These are phyloP conservation scores for Stigmatopora argus DNA, from an alignment of 2,113 vertebrate genomes.

Conservation along the genomic window DNA sequence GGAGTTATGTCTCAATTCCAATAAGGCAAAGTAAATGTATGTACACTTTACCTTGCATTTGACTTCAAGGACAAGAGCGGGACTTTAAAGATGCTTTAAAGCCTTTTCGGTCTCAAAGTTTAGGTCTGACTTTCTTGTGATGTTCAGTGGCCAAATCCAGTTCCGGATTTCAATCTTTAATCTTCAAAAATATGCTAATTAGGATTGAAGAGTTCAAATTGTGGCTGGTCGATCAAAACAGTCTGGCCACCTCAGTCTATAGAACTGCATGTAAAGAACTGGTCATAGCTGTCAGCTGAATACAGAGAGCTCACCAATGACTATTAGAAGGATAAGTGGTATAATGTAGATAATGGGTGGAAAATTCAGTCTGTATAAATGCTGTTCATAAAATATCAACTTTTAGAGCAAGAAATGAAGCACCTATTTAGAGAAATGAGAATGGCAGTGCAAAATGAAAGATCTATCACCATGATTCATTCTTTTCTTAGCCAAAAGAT, in stretches of 20 bases:
- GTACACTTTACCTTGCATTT: constrained; percentile 1
- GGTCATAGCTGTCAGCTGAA: neutral
- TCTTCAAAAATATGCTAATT: neutral
- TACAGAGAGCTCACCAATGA: neutral
- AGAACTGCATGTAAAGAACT: too few relatives aligned
- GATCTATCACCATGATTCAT: neutral
- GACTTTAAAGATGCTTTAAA: neutral
- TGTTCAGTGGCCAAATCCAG: neutral
- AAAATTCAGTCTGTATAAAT: neutral
- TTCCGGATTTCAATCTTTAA: neutral
- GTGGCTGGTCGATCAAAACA: neutral
- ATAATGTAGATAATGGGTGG: neutral
- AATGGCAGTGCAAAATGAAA: too few relatives aligned
- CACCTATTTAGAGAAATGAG: too few relatives aligned
- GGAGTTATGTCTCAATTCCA: constrained; percentile 8
- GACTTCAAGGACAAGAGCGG: neutral
- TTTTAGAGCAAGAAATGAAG: too few relatives aligned
- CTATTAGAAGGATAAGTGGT: neutral
- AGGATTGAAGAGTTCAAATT: neutral
- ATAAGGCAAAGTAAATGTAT: constrained; percentile 2
- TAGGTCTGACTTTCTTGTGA: neutral
- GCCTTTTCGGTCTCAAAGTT: neutral
- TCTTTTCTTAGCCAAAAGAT: neutral
- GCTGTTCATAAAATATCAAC: too few relatives aligned
- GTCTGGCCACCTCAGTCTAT: too few relatives aligned